Evolutionary conservation across 2,113 vertebrate genomes (phyloP).

Genomic region (Oncorhynchus mykiss): DNA sequence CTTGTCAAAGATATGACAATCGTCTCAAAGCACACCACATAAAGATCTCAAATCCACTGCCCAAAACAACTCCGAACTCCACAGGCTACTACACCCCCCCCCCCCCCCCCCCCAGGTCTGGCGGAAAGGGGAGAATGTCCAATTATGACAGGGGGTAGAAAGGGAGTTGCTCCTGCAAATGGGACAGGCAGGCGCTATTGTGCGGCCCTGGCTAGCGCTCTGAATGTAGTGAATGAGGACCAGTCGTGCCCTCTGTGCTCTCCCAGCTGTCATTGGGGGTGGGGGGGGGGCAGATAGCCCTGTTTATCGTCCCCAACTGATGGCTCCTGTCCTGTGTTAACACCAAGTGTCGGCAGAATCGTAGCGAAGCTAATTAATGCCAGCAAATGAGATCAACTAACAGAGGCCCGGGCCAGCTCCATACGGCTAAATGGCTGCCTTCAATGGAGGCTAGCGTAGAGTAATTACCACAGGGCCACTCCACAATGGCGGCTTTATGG

Average conservation of each 20-base stretch:
- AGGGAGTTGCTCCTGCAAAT: not conserved
- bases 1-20: too few species aligned
- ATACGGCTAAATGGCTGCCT: conserved; percentile 86
- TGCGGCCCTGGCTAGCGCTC: conserved; percentile 43
- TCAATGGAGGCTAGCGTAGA: conserved; percentile 83
- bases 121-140: not conserved
- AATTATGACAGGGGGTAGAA: conserved; percentile 4
- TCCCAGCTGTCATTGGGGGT: conserved; percentile 86
- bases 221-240: conserved; percentile 87
- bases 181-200: conserved; percentile 36
- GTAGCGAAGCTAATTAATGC: conserved; percentile 92
- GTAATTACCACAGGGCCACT: conserved; percentile 86
- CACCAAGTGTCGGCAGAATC: conserved; percentile 85
- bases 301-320: conserved; percentile 78
- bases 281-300: conserved; percentile 74
- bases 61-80: too few species aligned
- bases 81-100: too few species aligned
- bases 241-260: conserved; percentile 87
- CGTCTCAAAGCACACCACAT: too few species aligned
- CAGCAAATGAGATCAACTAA: conserved; percentile 94
- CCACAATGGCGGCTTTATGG: conserved; percentile 87
- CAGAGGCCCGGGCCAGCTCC: conserved; percentile 88
- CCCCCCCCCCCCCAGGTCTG: not conserved
- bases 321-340: not conserved
- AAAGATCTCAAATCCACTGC: too few species aligned